Evolutionary conservation across 2,888 invertebrate species (phyloP).

Genomic region (Sinhomidia bicolor): DNA sequence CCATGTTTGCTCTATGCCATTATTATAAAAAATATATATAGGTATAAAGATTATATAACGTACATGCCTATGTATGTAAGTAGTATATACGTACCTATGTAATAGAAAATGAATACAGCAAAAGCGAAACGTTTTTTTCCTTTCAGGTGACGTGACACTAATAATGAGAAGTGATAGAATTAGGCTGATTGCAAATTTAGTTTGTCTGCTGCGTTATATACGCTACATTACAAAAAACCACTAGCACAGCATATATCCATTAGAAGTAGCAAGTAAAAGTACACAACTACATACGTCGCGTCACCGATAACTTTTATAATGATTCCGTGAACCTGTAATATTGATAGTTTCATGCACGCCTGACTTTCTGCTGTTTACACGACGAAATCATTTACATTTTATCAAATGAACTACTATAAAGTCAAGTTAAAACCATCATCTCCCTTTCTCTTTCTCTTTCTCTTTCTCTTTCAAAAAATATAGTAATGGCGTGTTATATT

Average conservation of each 20-base stretch:
- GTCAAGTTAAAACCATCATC: background rate
- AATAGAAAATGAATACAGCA: too few species aligned
- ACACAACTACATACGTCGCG: background rate
- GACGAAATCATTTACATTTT: conserved; percentile 27
- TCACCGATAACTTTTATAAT: too few species aligned
- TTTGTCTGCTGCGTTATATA: background rate
- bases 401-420: background rate
- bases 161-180: conserved; percentile 36
- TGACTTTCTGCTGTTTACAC: background rate
- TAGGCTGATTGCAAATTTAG: conserved; percentile 29
- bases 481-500: background rate
- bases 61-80: too few species aligned
- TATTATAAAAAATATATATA: too few species aligned
- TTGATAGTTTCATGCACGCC: background rate
- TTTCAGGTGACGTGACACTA: conserved; percentile 16
- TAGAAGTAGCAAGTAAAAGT: too few species aligned
- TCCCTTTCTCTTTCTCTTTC: too few species aligned
- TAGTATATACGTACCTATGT: too few species aligned
- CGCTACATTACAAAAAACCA: background rate
- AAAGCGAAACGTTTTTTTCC: background rate
- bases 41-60: too few species aligned
- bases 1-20: too few species aligned
- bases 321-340: background rate
- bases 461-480: background rate
- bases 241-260: too few species aligned